Evolutionary conservation across 1,140 invertebrate species (phyloP), one percentile per base, ranked within the genome.

Genomic region (Saccostrea cuccullata): DNA sequence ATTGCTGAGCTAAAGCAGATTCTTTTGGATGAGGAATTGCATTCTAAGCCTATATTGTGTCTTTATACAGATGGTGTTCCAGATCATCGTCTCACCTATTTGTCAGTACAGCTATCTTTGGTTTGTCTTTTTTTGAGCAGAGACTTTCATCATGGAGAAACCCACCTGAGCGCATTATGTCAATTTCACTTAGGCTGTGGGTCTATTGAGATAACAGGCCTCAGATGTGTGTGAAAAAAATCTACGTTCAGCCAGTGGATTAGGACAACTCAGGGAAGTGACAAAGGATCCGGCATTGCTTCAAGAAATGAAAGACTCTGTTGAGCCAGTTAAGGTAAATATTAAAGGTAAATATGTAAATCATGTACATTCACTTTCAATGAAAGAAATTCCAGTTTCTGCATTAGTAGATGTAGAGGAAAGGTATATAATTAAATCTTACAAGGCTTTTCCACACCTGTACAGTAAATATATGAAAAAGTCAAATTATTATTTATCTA

Each of bases 61-160:
- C n/a, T n/a, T n/a, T n/a, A n/a, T 67, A 55, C 36, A 40, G 85
- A 86, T 55, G 85, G 85, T 40, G 85, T 64, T 47, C 85, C 85
- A 8, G 85, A 86, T 56, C 67, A 86, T 73, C 64, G 85, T 2
- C 55, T 86, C 30, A 86, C 64, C 20, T 86, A 77, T 55, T 40
- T 77, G 40, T 86, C 85, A 4, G 85, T 86, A 73, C 85, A 86
- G 47, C 64, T 86, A n/a, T 30, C 82, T 30, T 23, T 82, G 26
- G n/a, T 84, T 26, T 77, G 70, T 56, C 26, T 67, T 26, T 88
- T n/a, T 26, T 82, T 82, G 67, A 55, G 36, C 8, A 40, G 67
- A n/a, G 40, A 86, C 67, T 77, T 70, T 40, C 40, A n/a, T 87
- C 86, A 82, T 82, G 86, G 86, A 87, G 85, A 82, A 85, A 85